These are phyloP conservation scores for Erannis defoliaria DNA, from an alignment of 2,888 invertebrate genomes.

Conservation along the genomic window DNA sequence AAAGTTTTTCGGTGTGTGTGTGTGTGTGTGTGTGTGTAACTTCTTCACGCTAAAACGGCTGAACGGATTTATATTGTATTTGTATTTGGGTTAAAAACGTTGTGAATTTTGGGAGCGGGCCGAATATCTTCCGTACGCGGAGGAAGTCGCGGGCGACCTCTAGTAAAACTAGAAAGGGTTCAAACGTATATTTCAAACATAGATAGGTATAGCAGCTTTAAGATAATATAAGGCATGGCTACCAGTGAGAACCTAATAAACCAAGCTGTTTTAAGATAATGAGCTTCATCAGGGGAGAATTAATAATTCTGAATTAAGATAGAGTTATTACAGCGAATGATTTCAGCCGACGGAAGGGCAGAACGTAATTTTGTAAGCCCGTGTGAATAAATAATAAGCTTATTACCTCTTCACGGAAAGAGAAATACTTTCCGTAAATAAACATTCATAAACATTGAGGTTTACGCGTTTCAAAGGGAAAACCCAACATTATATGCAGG, in stretches of 20 bases:
- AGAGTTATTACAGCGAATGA: conserved; percentile 12
- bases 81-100: too few species aligned
- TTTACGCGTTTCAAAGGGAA: conserved; percentile 6
- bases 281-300: conserved; percentile 8
- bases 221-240: too few species aligned
- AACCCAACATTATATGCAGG: neutral
- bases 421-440: conserved; percentile 13
- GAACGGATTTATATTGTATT: too few species aligned
- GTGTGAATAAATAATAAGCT: conserved; percentile 28
- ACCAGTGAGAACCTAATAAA: neutral
- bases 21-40: too few species aligned
- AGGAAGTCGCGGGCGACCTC: too few species aligned
- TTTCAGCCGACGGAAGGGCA: neutral
- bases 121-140: too few species aligned
- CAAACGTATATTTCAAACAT: too few species aligned
- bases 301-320: conserved; percentile 15
- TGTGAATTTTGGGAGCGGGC: too few species aligned
- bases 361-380: conserved; percentile 17
- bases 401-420: conserved; percentile 2
- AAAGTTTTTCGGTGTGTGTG: too few species aligned
- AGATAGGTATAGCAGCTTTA: too few species aligned
- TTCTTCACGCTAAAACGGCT: too few species aligned
- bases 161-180: too few species aligned
- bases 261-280: conserved; percentile 10
- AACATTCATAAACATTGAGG: conserved; percentile 12